Conservation (phyloP, 1,140 invertebrate species). For the Brachionus koreanus region DNA sequence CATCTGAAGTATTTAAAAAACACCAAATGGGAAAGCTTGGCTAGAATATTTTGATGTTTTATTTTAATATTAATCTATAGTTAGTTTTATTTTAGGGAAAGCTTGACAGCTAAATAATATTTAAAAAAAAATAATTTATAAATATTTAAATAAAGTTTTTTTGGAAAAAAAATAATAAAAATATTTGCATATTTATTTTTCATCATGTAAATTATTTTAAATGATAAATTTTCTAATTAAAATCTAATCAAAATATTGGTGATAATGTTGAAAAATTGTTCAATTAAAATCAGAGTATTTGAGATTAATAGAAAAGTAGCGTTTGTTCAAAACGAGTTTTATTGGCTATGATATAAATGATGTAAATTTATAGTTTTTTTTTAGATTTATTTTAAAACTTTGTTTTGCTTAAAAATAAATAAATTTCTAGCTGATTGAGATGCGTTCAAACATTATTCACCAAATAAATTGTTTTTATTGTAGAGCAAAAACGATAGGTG, state of each 20-base stretch:
- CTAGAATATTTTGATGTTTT: conserved; percentile 45
- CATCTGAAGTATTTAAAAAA: conserved; percentile 64
- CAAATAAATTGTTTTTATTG: neutral
- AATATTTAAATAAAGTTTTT: neutral
- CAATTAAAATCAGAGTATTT: neutral
- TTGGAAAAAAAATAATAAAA: neutral
- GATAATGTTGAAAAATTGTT: neutral
- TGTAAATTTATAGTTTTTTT: neutral
- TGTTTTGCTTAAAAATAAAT: neutral
- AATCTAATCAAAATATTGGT: neutral
- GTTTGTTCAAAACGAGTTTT: neutral
- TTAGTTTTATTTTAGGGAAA: neutral
- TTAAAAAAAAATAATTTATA: neutral
- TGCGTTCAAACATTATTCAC: neutral
- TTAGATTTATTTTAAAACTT: neutral
- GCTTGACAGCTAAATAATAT: neutral
- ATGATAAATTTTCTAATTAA: neutral
- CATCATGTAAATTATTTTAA: too few species aligned
- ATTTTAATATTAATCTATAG: neutral
- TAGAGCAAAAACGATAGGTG: neutral
- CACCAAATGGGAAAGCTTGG: conserved; percentile 58
- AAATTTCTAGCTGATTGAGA: neutral
- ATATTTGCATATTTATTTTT: neutral
- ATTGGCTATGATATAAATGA: neutral
- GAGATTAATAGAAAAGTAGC: neutral